phyloP scores from a whole-genome alignment of 1,140 invertebrate species.

The Achatina immaculata region DNA sequence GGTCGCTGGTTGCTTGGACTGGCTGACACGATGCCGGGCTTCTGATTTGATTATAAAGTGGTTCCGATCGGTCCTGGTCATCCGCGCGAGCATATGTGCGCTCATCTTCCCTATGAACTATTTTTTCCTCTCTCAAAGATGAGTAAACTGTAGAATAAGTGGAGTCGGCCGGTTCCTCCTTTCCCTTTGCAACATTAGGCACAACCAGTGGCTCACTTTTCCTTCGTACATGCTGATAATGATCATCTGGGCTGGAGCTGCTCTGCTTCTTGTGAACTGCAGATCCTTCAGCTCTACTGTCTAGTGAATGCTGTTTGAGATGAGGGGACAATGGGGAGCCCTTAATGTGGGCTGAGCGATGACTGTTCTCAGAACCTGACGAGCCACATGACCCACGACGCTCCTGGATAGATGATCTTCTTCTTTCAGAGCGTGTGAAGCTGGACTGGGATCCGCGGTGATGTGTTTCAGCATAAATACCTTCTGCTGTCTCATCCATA shows the following conservation, averaged over 20 bases:
- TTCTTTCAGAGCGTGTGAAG: conserved; percentile 48
- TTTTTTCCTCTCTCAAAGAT: conserved; percentile 15
- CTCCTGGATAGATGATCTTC: conserved; percentile 45
- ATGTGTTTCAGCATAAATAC: conserved; percentile 35
- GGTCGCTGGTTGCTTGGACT: background rate
- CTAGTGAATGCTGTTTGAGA: conserved; percentile 35
- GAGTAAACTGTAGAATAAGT: conserved; percentile 20
- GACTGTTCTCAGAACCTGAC: conserved; percentile 25
- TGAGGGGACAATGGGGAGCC: conserved; percentile 32
- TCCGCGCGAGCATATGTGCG: background rate
- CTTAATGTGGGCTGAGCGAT: conserved; percentile 10
- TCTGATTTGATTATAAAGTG: conserved; percentile 28
- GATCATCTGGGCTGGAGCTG: conserved; percentile 4
- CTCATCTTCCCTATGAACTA: background rate
- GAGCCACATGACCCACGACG: conserved; percentile 35
- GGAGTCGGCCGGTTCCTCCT: background rate
- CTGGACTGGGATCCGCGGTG: conserved; percentile 41
- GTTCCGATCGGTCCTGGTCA: conserved; percentile 13
- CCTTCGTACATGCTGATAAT: conserved; percentile 18
- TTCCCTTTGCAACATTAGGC: background rate
- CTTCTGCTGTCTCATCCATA: conserved; percentile 45
- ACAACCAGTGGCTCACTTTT: conserved; percentile 31
- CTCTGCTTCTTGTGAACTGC: background rate
- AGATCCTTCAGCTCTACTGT: background rate
- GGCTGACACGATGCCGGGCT: conserved; percentile 12